Conservation (phyloP, 2,113 vertebrate genomes). For the Percina caprodes region DNA sequence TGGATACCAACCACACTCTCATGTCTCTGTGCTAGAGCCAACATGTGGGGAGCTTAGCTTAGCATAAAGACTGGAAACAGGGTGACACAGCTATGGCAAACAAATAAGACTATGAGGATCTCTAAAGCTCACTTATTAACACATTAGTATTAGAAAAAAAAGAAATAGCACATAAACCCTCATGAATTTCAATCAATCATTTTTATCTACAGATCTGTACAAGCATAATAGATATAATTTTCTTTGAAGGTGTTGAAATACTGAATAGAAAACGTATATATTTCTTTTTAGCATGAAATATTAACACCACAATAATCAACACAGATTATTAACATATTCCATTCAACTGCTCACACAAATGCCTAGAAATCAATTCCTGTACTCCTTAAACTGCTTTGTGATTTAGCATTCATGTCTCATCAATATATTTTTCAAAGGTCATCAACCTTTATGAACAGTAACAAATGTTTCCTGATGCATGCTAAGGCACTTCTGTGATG, state of each 20-base stretch:
- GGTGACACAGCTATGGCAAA: neutral
- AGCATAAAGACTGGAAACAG: constrained; percentile 3
- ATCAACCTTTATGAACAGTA: constrained; percentile 15
- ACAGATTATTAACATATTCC: constrained; percentile 4
- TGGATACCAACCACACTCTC: neutral
- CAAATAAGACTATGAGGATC: neutral
- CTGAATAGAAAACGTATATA: neutral
- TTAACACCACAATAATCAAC: neutral
- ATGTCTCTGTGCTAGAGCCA: neutral
- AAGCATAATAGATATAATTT: neutral
- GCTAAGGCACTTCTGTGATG: neutral
- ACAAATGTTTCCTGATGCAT: constrained; percentile 9
- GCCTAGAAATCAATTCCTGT: neutral
- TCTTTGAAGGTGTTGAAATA: neutral
- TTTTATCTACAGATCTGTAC: neutral
- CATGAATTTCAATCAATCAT: neutral
- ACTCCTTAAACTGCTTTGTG: neutral
- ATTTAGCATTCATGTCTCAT: constrained; percentile 2
- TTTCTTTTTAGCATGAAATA: constrained; percentile 5
- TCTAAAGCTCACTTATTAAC: neutral
- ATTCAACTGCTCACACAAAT: constrained; percentile 5
- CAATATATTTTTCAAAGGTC: constrained; percentile 23
- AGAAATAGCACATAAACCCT: neutral
- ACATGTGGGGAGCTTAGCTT: constrained; percentile 6
- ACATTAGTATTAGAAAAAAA: neutral